Base-by-base conservation (phyloP, 2,888 invertebrate genomes). In the Eupithecia centaureata region DNA sequence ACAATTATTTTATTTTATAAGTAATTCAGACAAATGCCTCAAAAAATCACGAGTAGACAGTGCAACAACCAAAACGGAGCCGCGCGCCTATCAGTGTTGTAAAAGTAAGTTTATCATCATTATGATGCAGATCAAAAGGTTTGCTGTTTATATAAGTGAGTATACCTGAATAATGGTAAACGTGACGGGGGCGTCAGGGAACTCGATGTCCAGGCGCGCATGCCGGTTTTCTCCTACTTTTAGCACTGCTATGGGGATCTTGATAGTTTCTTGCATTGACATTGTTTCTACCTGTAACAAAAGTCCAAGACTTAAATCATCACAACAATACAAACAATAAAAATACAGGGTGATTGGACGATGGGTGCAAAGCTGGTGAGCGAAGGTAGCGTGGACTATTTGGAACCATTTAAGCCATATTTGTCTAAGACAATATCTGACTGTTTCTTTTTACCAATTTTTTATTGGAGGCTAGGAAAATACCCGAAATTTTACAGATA, bases 151-250 rank as follows among this genome's bases (percentile, higher is more conserved):
- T 13, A n/a, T 0, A 10, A 10, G 30, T 10, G 0, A 33, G 13
- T n/a, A 61, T 80, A 95, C 95, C 93, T 95, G 95, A 74, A 95
- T 94, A 70, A 97, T 94, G 79, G 96, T 96, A 86, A 97, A 97
- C 73, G 96, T 97, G 73, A 97, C 97, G 61, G 97, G 97, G 61
- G 97, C 96, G 88, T 97, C 97, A 10, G 97, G 97, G 89, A 97
- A 97, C 84, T 97, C 96, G 73, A 97, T 94, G 86, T 97, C 97
- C 68, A 97, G 94, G 84, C 96, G 95, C 72, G 96, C 96, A 79
- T 96, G 96, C 80, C 96, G 94, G 47, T 95, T 95, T 83, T 96
- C 96, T 5, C 97, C 97, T 35, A 95, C 95, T 91, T 97, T 97
- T 80, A 97, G 90, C 57, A 97, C 95, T 63, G 97, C 97, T 73